Percentiles rank a stretch among this genome's conserved stretches.
These are phyloP conservation scores for Anguilla marmorata DNA, from an alignment of 2,797 vertebrate genomes.

Conservation along the genomic window DNA sequence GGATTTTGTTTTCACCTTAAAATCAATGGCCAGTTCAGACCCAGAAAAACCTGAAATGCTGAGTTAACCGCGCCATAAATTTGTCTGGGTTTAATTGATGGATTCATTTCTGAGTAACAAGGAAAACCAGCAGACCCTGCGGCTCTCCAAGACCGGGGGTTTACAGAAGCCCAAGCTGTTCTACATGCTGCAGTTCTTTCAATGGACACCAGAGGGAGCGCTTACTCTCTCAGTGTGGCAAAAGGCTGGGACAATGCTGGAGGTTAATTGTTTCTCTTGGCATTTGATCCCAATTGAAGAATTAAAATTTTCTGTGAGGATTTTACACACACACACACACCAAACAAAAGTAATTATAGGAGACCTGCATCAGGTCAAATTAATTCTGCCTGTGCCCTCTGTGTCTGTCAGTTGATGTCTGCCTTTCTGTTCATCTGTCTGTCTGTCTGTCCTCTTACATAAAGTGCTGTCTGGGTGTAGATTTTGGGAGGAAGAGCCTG, in stretches of 20 bases:
- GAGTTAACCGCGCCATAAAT: no score
- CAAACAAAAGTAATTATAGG: background rate
- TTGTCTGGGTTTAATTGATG: no score
- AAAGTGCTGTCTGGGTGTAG: background rate
- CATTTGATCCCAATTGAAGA: background rate
- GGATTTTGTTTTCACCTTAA: no score
- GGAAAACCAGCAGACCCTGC: background rate
- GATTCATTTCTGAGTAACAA: background rate
- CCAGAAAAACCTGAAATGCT: background rate
- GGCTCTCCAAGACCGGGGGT: background rate
- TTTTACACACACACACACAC: background rate
- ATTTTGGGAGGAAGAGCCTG: background rate
- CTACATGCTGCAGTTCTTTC: background rate
- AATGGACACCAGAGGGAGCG: background rate
- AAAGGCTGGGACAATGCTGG: background rate
- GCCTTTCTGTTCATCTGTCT: background rate
- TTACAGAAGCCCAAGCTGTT: no score
- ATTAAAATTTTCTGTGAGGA: background rate
- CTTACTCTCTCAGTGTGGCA: background rate
- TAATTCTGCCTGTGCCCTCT: background rate
- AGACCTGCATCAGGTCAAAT: background rate
- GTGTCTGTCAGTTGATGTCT: background rate
- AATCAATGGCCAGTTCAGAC: background rate
- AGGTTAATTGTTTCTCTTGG: background rate
- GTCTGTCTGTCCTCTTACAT: background rate